A percentile compares a stretch with the other conserved stretches of the same genome.
Evolutionary conservation across 2,888 invertebrate species (phyloP).

Genomic region (Priocnemis perturbator): DNA sequence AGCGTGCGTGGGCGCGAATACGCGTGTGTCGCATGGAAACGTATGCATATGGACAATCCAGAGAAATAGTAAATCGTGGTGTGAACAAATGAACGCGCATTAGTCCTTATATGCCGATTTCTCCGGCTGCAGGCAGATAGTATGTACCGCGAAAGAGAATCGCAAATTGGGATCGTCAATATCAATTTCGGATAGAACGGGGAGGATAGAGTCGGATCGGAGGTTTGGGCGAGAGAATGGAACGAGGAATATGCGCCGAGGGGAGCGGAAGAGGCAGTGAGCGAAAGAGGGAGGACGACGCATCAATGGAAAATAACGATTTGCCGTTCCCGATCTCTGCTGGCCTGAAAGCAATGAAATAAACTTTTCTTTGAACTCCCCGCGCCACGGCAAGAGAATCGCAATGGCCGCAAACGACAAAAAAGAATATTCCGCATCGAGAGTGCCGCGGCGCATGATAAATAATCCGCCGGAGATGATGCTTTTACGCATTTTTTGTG

Average conservation of each 20-base stretch:
- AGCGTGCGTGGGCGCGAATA: too few species aligned
- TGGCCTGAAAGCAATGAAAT: too few species aligned
- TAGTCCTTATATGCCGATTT: not conserved
- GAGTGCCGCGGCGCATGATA: too few species aligned
- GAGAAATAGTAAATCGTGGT: not conserved
- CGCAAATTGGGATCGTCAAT: conserved; percentile 58
- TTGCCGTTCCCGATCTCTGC: not conserved
- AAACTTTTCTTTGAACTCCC: too few species aligned
- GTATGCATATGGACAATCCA: too few species aligned
- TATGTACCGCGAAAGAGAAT: conserved; percentile 32
- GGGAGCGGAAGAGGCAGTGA: conserved; percentile 5
- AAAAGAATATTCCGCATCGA: too few species aligned
- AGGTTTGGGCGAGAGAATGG: conserved; percentile 48
- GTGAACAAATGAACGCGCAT: not conserved
- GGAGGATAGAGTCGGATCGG: conserved; percentile 45
- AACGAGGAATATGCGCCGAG: conserved; percentile 22
- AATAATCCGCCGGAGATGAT: too few species aligned
- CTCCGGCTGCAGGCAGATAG: conserved; percentile 13
- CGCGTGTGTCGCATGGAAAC: too few species aligned
- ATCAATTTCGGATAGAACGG: conserved; percentile 47
- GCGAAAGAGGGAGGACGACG: conserved; percentile 46
- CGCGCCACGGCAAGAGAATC: too few species aligned
- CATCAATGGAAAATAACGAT: conserved; percentile 37
- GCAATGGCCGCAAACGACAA: too few species aligned
- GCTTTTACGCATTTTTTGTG: too few species aligned